phyloP scores from a whole-genome alignment of 2,888 invertebrate species.

The Coecobrya sp. region DNA sequence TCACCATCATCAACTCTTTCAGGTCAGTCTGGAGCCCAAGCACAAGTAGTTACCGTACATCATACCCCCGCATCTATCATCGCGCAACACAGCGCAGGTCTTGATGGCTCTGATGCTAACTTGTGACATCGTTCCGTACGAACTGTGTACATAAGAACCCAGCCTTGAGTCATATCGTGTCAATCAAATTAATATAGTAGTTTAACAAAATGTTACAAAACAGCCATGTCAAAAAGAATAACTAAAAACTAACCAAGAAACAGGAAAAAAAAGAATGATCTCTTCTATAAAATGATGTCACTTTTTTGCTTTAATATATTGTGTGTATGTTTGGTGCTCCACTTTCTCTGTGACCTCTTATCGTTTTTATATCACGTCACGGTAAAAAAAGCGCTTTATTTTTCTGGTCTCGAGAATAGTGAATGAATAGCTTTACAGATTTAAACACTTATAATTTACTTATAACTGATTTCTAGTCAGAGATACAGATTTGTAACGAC shows the following conservation, averaged over 20 bases:
- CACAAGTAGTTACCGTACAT: slow-evolving; percentile 85
- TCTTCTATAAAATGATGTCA: not conserved
- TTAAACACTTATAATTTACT: not conserved
- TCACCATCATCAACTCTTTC: slow-evolving; percentile 77
- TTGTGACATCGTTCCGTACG: slow-evolving; percentile 79
- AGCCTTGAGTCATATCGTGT: slow-evolving; percentile 83
- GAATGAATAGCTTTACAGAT: not conserved
- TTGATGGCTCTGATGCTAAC: slow-evolving; percentile 76
- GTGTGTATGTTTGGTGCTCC: slow-evolving; percentile 31
- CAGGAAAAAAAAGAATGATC: slow-evolving; percentile 11
- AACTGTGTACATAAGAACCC: slow-evolving; percentile 74
- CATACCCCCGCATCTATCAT: slow-evolving; percentile 79
- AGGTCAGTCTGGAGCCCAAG: slow-evolving; percentile 78
- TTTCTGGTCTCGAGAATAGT: not conserved
- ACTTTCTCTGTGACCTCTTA: not conserved
- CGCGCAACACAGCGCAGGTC: slow-evolving; percentile 53
- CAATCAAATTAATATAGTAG: slow-evolving; percentile 62
- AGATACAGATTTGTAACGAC: too few relatives aligned
- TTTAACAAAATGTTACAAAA: not conserved
- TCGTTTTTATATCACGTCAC: not conserved
- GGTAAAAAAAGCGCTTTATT: not conserved
- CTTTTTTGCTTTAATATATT: slow-evolving; percentile 13
- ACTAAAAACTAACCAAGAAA: slow-evolving; percentile 17
- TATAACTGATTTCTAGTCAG: slow-evolving; percentile 1
- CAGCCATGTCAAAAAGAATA: slow-evolving; percentile 27